Percentiles rank a stretch among this genome's conserved stretches.
Evolutionary conservation across 2,113 vertebrate species (phyloP).

Genomic region (Phyllostomus discolor): DNA sequence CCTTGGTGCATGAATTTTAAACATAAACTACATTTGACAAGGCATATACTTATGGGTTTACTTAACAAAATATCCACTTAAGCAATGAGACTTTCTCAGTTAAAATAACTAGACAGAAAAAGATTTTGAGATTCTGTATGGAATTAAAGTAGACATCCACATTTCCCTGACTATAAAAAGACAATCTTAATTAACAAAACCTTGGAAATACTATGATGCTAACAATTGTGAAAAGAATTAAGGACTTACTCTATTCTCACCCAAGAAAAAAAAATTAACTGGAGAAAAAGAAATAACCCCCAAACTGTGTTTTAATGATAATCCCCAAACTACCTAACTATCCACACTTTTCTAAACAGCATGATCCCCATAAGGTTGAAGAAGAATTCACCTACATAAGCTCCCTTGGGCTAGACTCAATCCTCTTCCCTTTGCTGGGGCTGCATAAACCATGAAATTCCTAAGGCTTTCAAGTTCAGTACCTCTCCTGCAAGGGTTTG

Average conservation of each 20-base stretch:
- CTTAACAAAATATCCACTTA: conserved; percentile 57
- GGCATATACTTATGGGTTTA: conserved; percentile 48
- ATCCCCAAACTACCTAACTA: conserved; percentile 69
- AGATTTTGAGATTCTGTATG: conserved; percentile 34
- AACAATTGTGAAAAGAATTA: conserved; percentile 51
- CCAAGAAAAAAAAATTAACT: conserved; percentile 48
- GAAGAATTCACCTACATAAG: conserved; percentile 77
- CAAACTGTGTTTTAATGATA: conserved; percentile 56
- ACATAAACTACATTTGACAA: conserved; percentile 48
- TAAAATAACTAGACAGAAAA: conserved; percentile 59
- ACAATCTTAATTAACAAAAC: conserved; percentile 50
- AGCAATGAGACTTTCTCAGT: conserved; percentile 47
- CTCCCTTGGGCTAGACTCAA: conserved; percentile 78
- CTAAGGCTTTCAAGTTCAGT: conserved; percentile 78
- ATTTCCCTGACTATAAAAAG: conserved; percentile 53
- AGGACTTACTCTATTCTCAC: conserved; percentile 53
- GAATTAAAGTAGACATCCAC: conserved; percentile 56
- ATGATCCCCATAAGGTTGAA: conserved; percentile 75
- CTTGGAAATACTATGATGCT: conserved; percentile 54
- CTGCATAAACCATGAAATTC: conserved; percentile 79
- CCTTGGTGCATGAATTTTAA: conserved; percentile 24
- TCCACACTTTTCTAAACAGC: conserved; percentile 69
- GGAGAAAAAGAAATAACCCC: conserved; percentile 63
- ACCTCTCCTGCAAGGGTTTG: conserved; percentile 76
- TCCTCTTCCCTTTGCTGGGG: conserved; percentile 78